Evolutionary conservation across 2,888 invertebrate genomes (phyloP), one percentile per base, ranked within the genome.

Genomic region (Scelioninae gen. 1): DNA sequence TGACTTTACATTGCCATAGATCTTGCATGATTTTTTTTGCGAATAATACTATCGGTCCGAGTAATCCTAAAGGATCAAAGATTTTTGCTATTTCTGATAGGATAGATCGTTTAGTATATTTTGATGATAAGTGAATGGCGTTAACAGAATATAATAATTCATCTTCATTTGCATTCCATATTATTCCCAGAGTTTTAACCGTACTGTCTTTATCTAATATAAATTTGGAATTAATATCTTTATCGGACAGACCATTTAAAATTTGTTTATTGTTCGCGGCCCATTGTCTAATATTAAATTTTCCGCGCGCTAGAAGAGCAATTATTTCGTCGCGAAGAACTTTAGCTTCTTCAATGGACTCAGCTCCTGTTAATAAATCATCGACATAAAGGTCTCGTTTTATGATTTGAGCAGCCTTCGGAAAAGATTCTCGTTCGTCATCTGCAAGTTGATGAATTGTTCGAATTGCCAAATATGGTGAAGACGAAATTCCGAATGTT

Each of bases 261-360:
- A 45, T 45, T 11, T 45, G 10, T 13, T n/a, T 11, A 11, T 45
- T 45, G 11, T 45, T 45, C 9, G 45, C 7, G 11, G 45, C 45
- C 45, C 45, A 45, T 45, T 45, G 45, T n/a, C 45, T 9, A 13
- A 45, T 45, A 11, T 45, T 45, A 45, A 45, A 45, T 5, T 45
- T 6, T 9, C 45, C 45, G 10, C 45, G 45, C 9, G 6, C 5
- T 45, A 45, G 11, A 5, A 45, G 5, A 5, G 5, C n/a, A 9
- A 13, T 45, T 9, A 45, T 11, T 5, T 45, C 45, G n/a, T 45
- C 13, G 5, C 45, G 45, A 45, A 45, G 34, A 34, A 7, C 9
- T 9, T 34, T 34, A 7, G 34, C 9, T 34, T 34, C 34, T 34
- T 34, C 34, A 34, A 34, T 34, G 5, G 34, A 7, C 5, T 34